Percentiles rank a stretch among this genome's conserved stretches.
Conservation (phyloP, 1,140 invertebrate species). For the Augochlora pura region DNA sequence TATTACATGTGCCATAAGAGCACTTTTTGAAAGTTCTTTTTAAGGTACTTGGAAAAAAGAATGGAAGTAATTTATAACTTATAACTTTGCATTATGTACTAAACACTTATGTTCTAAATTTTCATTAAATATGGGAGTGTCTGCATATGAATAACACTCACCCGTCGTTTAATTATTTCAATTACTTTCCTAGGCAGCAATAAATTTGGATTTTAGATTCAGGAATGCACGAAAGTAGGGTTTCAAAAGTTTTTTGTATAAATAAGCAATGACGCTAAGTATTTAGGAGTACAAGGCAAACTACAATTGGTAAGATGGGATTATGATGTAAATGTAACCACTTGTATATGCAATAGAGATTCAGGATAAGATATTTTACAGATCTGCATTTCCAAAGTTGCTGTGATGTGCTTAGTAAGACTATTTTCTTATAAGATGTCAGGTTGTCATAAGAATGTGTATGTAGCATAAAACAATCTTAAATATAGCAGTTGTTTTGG, state of each 20-base stretch:
- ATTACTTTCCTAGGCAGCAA: conserved; percentile 14
- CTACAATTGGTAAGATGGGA: conserved; percentile 14
- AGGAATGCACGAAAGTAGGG: conserved; percentile 16
- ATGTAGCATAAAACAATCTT: conserved; percentile 52
- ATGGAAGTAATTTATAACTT: not conserved
- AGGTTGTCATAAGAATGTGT: conserved; percentile 61
- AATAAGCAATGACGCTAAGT: conserved; percentile 27
- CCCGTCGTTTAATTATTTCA: conserved; percentile 10
- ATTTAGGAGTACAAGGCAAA: conserved; percentile 10
- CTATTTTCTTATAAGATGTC: conserved; percentile 70
- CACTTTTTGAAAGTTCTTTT: not conserved
- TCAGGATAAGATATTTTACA: conserved; percentile 58
- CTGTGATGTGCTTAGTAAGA: conserved; percentile 74
- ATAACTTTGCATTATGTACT: conserved; percentile 7
- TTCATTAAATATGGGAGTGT: not conserved
- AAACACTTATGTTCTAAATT: conserved; percentile 16
- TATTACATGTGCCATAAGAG: conserved; percentile 3
- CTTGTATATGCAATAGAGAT: conserved; percentile 57
- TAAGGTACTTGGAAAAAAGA: conserved; percentile 8
- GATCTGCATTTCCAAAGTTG: conserved; percentile 72
- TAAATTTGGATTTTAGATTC: conserved; percentile 29
- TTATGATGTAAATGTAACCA: conserved; percentile 30
- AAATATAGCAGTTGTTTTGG: conserved; percentile 59
- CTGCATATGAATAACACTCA: not conserved
- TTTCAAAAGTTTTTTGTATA: conserved; percentile 34